Evolutionary conservation across 2,113 vertebrate species (phyloP), one percentile per base, ranked within the genome.

Genomic region (Heteronetta atricapilla): DNA sequence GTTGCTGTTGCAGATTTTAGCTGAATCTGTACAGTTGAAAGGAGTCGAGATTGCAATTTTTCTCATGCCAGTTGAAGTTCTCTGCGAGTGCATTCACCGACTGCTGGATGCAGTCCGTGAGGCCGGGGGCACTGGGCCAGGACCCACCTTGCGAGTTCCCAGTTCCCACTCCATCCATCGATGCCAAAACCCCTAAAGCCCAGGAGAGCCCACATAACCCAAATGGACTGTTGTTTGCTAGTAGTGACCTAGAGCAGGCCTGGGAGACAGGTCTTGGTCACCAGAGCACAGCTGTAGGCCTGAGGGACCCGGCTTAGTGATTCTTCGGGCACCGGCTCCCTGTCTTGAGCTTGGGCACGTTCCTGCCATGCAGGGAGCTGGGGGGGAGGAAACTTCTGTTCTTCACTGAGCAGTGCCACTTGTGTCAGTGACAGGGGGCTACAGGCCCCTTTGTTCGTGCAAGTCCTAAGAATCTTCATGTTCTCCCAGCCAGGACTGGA

Each of bases 321-420:
- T 48, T 28, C 18, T 14, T 48, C 3, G 33, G 23, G 67, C 21
- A 22, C n/a, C 18, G n/a, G 29, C 38, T 13, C 28, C 26, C 17
- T 29, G 38, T 40, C 26, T 28, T 20, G 38, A 31, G 46, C 28
- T 62, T 81, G 52, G 69, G 42, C 46, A 62, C 0, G 0, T 31
- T 78, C 23, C 31, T 62, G 56, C 23, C 28, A 10, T 7, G 38
- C 63, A 88, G 59, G 26, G 48, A 93, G 58, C 21, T 3, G 2
- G 1, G 6, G 31, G 5, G 26, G 5, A 72, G 1, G 0, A 2
- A 86, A 50, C 1, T 2, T 16, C 0, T 48, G 0, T 10, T 86
- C 23, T 50, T 48, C 21, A 31, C 28, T 56, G 55, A 86, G 73
- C 40, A 13, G 6, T 55, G 80, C 8, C 0, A 3, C 79, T 58